Base-by-base conservation (phyloP, 1,140 invertebrate genomes). In the Copidosoma floridanum region DNA sequence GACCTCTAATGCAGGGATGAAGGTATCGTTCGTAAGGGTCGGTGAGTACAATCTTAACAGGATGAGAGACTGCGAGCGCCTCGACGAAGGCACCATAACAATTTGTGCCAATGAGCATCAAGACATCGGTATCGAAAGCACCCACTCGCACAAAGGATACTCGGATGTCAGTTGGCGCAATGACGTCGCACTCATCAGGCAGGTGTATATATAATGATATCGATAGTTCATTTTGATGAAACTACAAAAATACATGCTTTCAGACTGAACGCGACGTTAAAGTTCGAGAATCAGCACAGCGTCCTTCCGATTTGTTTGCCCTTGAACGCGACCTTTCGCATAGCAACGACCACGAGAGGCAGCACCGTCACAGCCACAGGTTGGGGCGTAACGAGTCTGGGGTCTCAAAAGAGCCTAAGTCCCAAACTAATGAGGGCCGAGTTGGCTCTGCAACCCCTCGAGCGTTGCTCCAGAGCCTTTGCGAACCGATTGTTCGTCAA, bases 321-420 rank as follows among this genome's bases (percentile, higher is more conserved):
- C 10, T 43, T 76, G 0, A 75, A 74, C 4, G 23, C 69, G 0
- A 56, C 66, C 69, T n/a, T 76, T 44, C 58, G 68, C n/a, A n/a
- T n/a, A n/a, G n/a, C n/a, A n/a, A 3, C 29, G 29, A 32, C 29
- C 6, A 32, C 6, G 6, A 6, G 29, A 8, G 6, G 6, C 29
- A 41, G 12, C 18, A 12, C 7, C 0, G 47, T 73, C 69, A 41
- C 63, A 3, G 84, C 87, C 0, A 83, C 85, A 0, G 86, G 86
- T 0, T 87, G 86, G 85, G 86, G 86, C 14, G 71, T 79, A 2
- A 85, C 84, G 1, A 84, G 85, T 57, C 70, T 68, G 3, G 81
- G 82, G 11, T 20, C 57, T 8, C 64, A 61, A 0, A 82, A 73
- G 54, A 72, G 76, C 0, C n/a, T n/a, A n/a, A n/a, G n/a, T n/a